Evolutionary conservation across 2,113 vertebrate species (phyloP).

Genomic region (Manacus vitellinus): DNA sequence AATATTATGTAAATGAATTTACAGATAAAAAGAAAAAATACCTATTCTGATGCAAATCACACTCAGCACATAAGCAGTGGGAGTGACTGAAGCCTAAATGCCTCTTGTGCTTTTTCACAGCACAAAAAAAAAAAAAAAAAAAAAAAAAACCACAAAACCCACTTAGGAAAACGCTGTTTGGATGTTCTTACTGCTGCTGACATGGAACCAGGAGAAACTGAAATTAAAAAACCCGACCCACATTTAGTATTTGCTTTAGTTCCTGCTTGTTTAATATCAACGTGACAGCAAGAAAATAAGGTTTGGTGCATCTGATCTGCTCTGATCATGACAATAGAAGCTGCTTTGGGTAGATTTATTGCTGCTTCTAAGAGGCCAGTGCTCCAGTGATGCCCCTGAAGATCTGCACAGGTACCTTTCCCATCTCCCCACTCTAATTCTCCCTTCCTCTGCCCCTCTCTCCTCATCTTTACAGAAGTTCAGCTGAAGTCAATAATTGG

Average conservation of each 20-base stretch:
- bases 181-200: not conserved
- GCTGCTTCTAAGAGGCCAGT: not conserved
- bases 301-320: not conserved
- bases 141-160: not conserved
- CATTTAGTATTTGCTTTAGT: not conserved
- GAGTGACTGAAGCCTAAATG: not conserved
- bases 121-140: not conserved
- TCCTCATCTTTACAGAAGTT: not conserved
- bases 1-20: constrained; percentile 5
- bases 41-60: constrained; percentile 46
- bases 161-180: not conserved
- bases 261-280: not conserved
- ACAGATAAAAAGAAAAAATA: constrained; percentile 30
- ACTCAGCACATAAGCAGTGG: not conserved
- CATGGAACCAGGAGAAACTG: not conserved
- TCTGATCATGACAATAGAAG: not conserved
- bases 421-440: not conserved
- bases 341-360: not conserved
- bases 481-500: not conserved
- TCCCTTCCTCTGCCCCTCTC: not conserved
- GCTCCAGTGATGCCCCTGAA: not conserved
- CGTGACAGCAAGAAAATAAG: not conserved
- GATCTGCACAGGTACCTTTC: fast-evolving
- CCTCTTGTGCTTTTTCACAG: not conserved
- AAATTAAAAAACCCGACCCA: not conserved